These are phyloP conservation scores for Eumacrocentrus americanus DNA, from an alignment of 2,888 invertebrate genomes.

Conservation along the genomic window DNA sequence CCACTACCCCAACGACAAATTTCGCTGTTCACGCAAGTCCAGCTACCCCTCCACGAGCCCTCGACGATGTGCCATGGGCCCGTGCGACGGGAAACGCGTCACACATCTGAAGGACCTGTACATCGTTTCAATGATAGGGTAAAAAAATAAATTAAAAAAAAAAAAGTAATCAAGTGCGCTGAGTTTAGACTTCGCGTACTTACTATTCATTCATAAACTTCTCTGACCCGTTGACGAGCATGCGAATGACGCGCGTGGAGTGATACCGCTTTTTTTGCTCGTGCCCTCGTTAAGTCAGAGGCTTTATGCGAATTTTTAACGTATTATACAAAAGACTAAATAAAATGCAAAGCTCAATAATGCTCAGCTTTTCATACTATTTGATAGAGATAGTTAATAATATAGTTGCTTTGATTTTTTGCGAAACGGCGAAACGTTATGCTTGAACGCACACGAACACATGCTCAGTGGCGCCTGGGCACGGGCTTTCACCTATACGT, in stretches of 20 bases:
- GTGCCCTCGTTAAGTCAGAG: too few relatives aligned
- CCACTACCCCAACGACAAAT: conserved; percentile 32
- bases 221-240: not conserved
- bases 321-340: too few relatives aligned
- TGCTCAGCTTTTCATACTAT: too few relatives aligned
- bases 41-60: conserved; percentile 5
- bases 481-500: conserved; percentile 31
- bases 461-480: conserved; percentile 7
- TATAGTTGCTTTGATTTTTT: not conserved
- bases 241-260: too few relatives aligned
- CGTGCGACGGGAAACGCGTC: conserved; percentile 17
- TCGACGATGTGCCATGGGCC: conserved; percentile 3
- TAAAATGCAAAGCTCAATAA: too few relatives aligned
- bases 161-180: not conserved
- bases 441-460: conserved; percentile 12
- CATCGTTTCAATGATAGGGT: not conserved
- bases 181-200: not conserved
- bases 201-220: conserved; percentile 3
- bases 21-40: conserved; percentile 11
- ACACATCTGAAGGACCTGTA: not conserved
- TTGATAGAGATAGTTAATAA: too few relatives aligned
- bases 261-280: too few relatives aligned
- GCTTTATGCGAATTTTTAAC: too few relatives aligned
- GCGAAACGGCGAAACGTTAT: not conserved
- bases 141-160: not conserved